A percentile compares a stretch with the other conserved stretches of the same genome.
Conservation (phyloP, 1,140 invertebrate genomes). For the Mactra quadrangularis region DNA sequence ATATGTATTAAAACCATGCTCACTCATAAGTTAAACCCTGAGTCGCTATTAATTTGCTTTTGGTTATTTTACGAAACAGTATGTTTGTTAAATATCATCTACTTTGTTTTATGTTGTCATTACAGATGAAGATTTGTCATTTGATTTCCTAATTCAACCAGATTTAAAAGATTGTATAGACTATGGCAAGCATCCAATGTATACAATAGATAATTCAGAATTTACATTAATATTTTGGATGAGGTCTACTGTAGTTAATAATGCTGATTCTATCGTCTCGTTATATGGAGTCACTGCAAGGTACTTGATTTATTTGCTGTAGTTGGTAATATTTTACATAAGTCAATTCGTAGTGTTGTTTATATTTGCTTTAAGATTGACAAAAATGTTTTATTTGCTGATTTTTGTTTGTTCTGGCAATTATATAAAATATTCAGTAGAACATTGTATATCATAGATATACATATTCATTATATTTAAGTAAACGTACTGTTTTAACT, state of each 20-base stretch:
- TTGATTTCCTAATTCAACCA: conserved; percentile 28
- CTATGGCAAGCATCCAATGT: not conserved
- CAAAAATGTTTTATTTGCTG: too few species aligned
- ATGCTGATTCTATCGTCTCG: conserved; percentile 8
- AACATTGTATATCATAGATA: too few species aligned
- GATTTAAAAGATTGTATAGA: not conserved
- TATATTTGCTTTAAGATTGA: too few species aligned
- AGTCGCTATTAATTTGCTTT: not conserved
- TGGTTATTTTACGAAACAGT: not conserved
- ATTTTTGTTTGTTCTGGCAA: too few species aligned
- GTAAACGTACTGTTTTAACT: too few species aligned
- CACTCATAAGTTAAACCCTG: too few species aligned
- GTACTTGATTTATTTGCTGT: too few species aligned
- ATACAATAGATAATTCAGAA: not conserved
- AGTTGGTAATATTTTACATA: too few species aligned
- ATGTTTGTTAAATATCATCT: not conserved
- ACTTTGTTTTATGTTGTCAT: not conserved
- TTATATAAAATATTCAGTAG: too few species aligned
- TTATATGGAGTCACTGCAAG: conserved; percentile 23
- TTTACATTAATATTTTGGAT: conserved; percentile 34
- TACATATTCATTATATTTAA: too few species aligned
- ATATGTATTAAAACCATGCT: too few species aligned
- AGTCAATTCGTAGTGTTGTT: too few species aligned
- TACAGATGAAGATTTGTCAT: not conserved
- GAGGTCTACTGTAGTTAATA: conserved; percentile 13